Conservation (phyloP, 2,888 invertebrate genomes). For the Eupeodes luniger region DNA sequence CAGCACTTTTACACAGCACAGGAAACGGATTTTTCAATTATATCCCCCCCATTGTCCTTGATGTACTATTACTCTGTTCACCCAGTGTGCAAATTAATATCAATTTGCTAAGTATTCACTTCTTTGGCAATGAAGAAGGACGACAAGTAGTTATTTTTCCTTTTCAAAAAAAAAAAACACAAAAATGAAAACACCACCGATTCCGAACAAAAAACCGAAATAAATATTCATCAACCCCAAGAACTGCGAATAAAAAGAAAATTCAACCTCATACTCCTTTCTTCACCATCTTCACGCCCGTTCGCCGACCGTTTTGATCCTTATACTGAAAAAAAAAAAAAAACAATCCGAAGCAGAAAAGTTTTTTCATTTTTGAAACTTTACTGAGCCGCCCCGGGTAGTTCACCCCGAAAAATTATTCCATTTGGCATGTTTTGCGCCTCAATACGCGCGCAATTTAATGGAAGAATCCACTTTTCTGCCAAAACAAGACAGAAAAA, state of each 20-base stretch:
- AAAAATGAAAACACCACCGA: constrained; percentile 19
- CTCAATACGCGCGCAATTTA: constrained; percentile 82
- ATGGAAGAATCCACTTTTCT: constrained; percentile 82
- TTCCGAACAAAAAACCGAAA: constrained; percentile 58
- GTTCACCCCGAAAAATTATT: constrained; percentile 73
- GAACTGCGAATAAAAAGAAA: constrained; percentile 53
- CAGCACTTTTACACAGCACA: constrained; percentile 19
- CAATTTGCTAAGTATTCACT: constrained; percentile 81
- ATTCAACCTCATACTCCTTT: constrained; percentile 12
- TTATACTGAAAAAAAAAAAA: constrained; percentile 32
- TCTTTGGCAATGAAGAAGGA: constrained; percentile 59
- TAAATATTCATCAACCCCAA: constrained; percentile 74
- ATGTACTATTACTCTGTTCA: constrained; percentile 52
- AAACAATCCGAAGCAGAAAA: constrained; percentile 66
- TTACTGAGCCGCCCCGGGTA: constrained; percentile 74
- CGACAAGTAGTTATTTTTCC: constrained; percentile 29
- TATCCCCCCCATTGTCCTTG: constrained; percentile 57
- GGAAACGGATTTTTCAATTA: constrained; percentile 69
- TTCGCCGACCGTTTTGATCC: no score
- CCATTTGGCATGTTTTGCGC: constrained; percentile 81
- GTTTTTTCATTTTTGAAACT: constrained; percentile 73
- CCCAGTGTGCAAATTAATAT: constrained; percentile 81
- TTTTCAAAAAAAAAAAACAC: not conserved
- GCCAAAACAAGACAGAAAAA: constrained; percentile 4
- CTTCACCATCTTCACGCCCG: not conserved